phyloP scores from a whole-genome alignment of 2,113 vertebrate species.

The Rhagologus leucostigma region DNA sequence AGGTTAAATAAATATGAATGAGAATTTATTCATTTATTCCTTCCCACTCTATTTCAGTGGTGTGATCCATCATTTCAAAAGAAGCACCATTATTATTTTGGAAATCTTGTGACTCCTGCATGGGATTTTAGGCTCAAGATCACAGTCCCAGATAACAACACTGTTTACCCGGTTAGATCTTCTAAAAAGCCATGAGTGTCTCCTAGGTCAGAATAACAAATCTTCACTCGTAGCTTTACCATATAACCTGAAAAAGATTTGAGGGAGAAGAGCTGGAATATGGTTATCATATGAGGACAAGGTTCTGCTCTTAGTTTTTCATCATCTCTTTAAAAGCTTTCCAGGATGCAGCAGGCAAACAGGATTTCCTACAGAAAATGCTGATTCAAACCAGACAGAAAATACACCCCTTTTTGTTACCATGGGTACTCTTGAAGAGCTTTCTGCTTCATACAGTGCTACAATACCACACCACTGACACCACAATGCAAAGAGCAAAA shows the following conservation, averaged over 20 bases:
- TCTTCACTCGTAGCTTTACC: not conserved
- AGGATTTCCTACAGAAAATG: not conserved
- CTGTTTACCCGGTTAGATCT: not conserved
- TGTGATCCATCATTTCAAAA: not conserved
- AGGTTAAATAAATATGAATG: not conserved
- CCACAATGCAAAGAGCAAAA: not conserved
- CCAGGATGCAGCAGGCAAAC: not conserved
- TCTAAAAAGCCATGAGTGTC: not conserved
- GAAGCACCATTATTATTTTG: not conserved
- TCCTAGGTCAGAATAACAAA: not conserved
- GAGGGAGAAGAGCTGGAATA: not conserved
- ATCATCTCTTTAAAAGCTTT: not conserved
- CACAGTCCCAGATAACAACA: not conserved
- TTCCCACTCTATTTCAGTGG: not conserved
- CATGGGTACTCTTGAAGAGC: not conserved
- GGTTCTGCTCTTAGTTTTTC: not conserved
- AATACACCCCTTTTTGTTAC: not conserved
- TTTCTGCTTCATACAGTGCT: not conserved
- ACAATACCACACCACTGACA: not conserved
- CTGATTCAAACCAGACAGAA: not conserved
- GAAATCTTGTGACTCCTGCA: not conserved
- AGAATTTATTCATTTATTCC: not conserved
- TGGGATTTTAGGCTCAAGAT: not conserved
- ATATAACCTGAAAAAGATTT: not conserved
- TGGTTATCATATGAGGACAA: not conserved